These are phyloP conservation scores for Drosophila novamexicana DNA, from an alignment of 1,140 invertebrate genomes.

Conservation along the genomic window DNA sequence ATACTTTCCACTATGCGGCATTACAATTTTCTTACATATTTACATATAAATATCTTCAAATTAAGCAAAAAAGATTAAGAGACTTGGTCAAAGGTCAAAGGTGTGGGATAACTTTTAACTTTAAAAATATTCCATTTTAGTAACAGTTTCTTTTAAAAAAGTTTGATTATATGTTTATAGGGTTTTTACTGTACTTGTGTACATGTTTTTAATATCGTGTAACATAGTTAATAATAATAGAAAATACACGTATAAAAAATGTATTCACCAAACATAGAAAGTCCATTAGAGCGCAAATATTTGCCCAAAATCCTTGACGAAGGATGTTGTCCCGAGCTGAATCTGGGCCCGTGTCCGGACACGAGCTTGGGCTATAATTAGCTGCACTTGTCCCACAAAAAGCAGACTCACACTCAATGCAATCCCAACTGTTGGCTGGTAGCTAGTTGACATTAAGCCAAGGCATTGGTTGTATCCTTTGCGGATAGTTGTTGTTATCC, in stretches of 20 bases:
- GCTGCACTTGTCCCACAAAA: conserved; percentile 58
- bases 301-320: conserved; percentile 39
- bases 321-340: conserved; percentile 11
- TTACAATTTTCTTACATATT: too few species aligned
- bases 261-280: conserved; percentile 64
- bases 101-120: too few species aligned
- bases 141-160: too few species aligned
- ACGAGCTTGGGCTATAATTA: conserved; percentile 63
- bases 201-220: not conserved
- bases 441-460: conserved; percentile 57
- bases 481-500: conserved; percentile 35
- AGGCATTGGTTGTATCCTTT: conserved; percentile 40
- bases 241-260: conserved; percentile 14
- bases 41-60: too few species aligned
- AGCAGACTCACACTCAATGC: conserved; percentile 23
- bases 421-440: conserved; percentile 1
- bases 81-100: too few species aligned
- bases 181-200: not conserved
- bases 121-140: too few species aligned
- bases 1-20: too few species aligned
- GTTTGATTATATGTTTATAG: too few species aligned
- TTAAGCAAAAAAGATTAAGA: too few species aligned
- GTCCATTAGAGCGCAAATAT: conserved; percentile 62
- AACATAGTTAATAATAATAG: not conserved
- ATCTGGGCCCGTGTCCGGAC: not conserved